Conservation (phyloP, 2,113 vertebrate species). For the Osmerus mordax region DNA sequence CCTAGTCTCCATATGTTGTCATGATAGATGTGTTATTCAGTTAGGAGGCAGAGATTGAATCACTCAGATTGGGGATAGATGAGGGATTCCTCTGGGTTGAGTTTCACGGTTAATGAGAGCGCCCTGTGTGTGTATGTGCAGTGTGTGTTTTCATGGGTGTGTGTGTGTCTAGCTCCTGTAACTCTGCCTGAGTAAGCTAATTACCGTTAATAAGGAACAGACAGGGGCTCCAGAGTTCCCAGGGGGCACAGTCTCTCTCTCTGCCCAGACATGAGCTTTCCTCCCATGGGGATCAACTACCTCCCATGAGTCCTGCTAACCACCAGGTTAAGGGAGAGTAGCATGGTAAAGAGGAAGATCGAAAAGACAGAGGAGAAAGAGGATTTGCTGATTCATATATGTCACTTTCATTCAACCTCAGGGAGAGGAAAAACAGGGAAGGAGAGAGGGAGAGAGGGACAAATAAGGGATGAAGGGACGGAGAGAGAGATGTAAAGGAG, state of each 20-base stretch:
- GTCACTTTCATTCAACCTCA: not conserved
- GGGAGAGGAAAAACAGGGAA: not conserved
- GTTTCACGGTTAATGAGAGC: not conserved
- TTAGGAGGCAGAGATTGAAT: not conserved
- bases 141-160: too few relatives aligned
- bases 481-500: not conserved
- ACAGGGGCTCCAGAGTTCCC: not conserved
- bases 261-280: not conserved
- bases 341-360: not conserved
- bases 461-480: not conserved
- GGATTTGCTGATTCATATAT: not conserved
- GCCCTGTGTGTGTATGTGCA: not conserved
- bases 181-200: conserved; percentile 8
- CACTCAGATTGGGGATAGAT: not conserved
- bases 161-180: not conserved
- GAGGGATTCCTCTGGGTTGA: not conserved
- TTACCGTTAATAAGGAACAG: conserved; percentile 18
- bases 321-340: not conserved
- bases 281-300: not conserved
- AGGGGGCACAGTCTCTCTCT: not conserved
- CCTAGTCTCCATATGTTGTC: not conserved
- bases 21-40: not conserved
- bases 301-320: not conserved
- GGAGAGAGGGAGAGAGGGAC: not conserved
- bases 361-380: not conserved